Conservation (phyloP, 2,888 invertebrate genomes). For the Drosophila lutescens region DNA sequence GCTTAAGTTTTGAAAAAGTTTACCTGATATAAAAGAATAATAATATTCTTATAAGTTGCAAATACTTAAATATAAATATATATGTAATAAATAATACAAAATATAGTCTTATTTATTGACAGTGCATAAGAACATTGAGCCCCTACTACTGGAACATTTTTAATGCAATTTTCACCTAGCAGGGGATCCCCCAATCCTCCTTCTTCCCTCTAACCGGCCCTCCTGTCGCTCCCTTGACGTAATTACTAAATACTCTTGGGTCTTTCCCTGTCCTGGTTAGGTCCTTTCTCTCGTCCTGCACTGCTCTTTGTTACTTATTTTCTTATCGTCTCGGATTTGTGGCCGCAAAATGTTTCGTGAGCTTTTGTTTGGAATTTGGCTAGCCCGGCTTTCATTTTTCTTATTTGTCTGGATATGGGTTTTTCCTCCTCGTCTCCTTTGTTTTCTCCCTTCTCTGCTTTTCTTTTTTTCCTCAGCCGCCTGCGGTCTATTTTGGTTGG, state of each 20-base stretch:
- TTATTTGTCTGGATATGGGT: conserved; percentile 60
- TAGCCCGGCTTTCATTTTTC: conserved; percentile 66
- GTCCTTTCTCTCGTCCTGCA: conserved; percentile 19
- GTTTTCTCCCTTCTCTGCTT: neutral
- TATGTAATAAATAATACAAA: neutral
- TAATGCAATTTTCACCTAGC: conserved; percentile 76
- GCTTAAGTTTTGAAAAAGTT: too few relatives aligned
- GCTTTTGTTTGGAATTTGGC: conserved; percentile 74
- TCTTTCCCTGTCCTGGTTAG: conserved; percentile 49
- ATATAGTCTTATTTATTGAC: neutral
- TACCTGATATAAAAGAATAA: too few relatives aligned
- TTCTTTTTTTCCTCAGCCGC: conserved; percentile 33
- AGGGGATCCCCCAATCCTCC: conserved; percentile 3
- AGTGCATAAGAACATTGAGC: conserved; percentile 2
- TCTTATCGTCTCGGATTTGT: conserved; percentile 78
- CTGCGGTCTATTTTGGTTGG: conserved; percentile 73
- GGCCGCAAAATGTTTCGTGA: conserved; percentile 73
- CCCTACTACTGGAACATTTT: conserved; percentile 34
- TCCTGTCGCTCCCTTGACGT: conserved; percentile 55
- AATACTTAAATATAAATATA: neutral
- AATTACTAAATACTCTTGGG: conserved; percentile 78
- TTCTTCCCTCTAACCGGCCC: neutral
- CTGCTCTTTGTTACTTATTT: conserved; percentile 66
- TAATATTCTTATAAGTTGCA: too few relatives aligned
- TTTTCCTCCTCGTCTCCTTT: conserved; percentile 21